phyloP scores from a whole-genome alignment of 1,140 invertebrate species.

The Solenopsis invicta region DNA sequence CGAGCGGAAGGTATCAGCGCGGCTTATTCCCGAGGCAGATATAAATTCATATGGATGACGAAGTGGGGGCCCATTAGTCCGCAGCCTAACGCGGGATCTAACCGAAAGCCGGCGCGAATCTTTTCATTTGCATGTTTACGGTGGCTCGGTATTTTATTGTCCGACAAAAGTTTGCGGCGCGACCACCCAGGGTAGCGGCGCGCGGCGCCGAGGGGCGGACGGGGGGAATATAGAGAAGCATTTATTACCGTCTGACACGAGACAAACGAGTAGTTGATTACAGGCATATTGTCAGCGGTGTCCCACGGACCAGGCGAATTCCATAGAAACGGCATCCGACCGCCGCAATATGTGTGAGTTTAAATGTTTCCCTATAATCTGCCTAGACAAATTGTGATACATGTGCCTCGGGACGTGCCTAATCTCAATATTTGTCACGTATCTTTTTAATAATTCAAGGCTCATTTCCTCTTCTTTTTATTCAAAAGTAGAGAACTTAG shows the following conservation, averaged over 20 bases:
- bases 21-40: conserved; percentile 49
- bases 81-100: conserved; percentile 65
- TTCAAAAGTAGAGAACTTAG: not conserved
- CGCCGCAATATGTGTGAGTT: conserved; percentile 28
- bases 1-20: conserved; percentile 51
- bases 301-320: conserved; percentile 30
- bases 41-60: conserved; percentile 70
- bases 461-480: not conserved
- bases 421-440: not conserved
- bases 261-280: conserved; percentile 61
- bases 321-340: not conserved
- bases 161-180: conserved; percentile 56
- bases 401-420: not conserved
- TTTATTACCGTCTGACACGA: conserved; percentile 59
- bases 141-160: conserved; percentile 56
- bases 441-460: not conserved
- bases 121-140: conserved; percentile 61
- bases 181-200: conserved; percentile 43
- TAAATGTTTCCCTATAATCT: conserved; percentile 38
- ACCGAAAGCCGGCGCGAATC: conserved; percentile 57
- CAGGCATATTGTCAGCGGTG: conserved; percentile 41
- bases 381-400: conserved; percentile 8
- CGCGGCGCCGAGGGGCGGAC: not conserved
- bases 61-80: conserved; percentile 60
- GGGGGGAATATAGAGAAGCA: conserved; percentile 17